These are phyloP conservation scores for Montipora sp. DNA, from an alignment of 64 coral and sea anemone genomes.

Conservation along the genomic window DNA sequence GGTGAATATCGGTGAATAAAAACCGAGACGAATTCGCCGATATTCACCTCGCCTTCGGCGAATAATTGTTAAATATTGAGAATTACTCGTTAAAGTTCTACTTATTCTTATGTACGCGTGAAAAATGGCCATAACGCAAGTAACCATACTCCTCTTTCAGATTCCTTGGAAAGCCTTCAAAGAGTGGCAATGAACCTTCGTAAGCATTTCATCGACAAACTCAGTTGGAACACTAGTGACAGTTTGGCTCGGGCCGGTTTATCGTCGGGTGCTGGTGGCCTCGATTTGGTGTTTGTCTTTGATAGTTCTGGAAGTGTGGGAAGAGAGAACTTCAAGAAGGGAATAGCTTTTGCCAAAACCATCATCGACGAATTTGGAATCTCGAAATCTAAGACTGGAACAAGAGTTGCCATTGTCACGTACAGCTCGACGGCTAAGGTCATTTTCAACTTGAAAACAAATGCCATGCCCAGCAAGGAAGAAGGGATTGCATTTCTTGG, in stretches of 20 bases:
- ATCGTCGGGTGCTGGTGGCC: constrained; percentile 92
- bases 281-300: constrained; percentile 95
- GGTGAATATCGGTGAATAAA: too few relatives aligned
- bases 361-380: constrained; percentile 97
- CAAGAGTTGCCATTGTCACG: constrained; percentile 86
- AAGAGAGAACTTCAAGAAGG: constrained; percentile 77
- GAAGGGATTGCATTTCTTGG: constrained; percentile 68
- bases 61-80: too few relatives aligned
- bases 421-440: constrained; percentile 77
- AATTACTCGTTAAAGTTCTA: too few relatives aligned
- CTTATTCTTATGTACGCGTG: too few relatives aligned
- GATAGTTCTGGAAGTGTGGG: constrained; percentile 98
- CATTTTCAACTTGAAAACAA: constrained; percentile 79
- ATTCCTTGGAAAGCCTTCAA: constrained; percentile 81
- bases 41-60: too few relatives aligned
- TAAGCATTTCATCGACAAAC: constrained; percentile 88
- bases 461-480: constrained; percentile 74
- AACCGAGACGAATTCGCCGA: too few relatives aligned
- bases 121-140: too few relatives aligned
- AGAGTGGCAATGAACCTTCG: constrained; percentile 75
- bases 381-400: constrained; percentile 75
- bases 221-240: constrained; percentile 81
- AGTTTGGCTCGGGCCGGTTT: constrained; percentile 87
- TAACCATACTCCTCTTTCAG: constrained; percentile 28
- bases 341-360: constrained; percentile 89